Conservation (phyloP, 1,140 invertebrate species). For the Helicoverpa zea region DNA sequence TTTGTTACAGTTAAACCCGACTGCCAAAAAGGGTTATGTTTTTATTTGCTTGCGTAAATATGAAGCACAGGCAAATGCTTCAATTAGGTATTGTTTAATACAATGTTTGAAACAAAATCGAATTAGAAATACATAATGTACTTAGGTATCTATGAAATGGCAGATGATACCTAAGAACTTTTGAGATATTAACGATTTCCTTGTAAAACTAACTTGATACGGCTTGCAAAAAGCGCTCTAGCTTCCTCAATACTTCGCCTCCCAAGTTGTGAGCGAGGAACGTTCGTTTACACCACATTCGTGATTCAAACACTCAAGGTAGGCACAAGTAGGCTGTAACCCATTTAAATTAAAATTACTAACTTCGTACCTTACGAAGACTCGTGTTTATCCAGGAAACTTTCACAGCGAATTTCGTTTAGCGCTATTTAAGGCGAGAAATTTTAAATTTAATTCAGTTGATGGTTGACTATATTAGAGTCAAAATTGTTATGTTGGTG, state of each 20-base stretch:
- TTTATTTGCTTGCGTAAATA: too few species aligned
- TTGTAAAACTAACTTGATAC: background rate
- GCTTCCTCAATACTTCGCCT: background rate
- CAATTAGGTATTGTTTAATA: too few species aligned
- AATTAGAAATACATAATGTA: too few species aligned
- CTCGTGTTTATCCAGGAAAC: constrained; percentile 40
- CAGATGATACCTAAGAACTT: too few species aligned
- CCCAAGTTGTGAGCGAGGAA: constrained; percentile 17
- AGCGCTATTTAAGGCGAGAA: constrained; percentile 46
- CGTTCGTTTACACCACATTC: constrained; percentile 32
- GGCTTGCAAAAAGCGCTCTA: background rate
- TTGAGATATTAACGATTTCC: background rate
- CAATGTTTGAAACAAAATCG: too few species aligned
- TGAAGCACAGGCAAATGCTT: too few species aligned
- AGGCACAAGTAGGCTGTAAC: constrained; percentile 46
- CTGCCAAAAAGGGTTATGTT: too few species aligned
- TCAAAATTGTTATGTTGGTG: background rate
- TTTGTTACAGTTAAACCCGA: too few species aligned
- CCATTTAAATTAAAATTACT: constrained; percentile 54
- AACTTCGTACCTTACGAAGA: constrained; percentile 38
- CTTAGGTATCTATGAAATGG: too few species aligned
- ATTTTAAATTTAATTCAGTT: constrained; percentile 48
- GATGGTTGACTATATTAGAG: constrained; percentile 41
- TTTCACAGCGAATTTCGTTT: constrained; percentile 44
- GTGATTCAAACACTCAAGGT: constrained; percentile 38